Base-by-base conservation (phyloP, 1,140 invertebrate species). In the Bombyx mori region DNA sequence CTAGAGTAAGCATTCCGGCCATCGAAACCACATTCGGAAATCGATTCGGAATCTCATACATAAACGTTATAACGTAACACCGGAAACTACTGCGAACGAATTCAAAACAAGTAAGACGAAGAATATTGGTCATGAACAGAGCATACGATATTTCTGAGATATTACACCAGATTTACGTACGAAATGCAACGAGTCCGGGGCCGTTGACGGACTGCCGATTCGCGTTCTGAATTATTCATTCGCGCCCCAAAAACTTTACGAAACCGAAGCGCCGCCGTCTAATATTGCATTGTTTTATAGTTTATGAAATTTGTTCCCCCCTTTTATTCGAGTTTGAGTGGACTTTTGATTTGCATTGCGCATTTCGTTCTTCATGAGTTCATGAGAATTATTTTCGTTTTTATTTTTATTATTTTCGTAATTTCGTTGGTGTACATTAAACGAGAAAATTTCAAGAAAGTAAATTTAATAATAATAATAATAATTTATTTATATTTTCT, bases 141-240 rank as follows among this genome's bases (percentile, higher is more conserved):
- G 68, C 68, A 74, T 73, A 72, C 67, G 57, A 72, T 71, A 72
- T 73, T 18, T 61, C 62, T 62, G 57, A 49, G 66, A 75, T 74
- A 77, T 75, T 71, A 74, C 62, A 54, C 35, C 70, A 75, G 77
- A 80, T 82, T 79, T 79, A 73, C 77, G 66, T 71, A 71, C 58
- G 68, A 71, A 77, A 79, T 79, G 77, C 77, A 80, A 56, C 72
- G 65, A 61, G 54, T 70, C 54, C 60, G 53, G 62, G 64, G 54
- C 45, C 55, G 69, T 69, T 81, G 80, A 83, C 71, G 75, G 70
- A 79, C 78, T 77, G 75, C 75, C 68, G 66, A 70, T 72, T 70
- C 78, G 73, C 65, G 72, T 64, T 49, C 61, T 83, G 80, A 81
- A 83, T 83, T 75, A 83, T 83, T 81, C 80, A 83, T 83, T 71